A percentile compares a stretch with the other conserved stretches of the same genome.
These are phyloP conservation scores for Globodera ellingtonae DNA, from an alignment of 1,140 invertebrate genomes.

Conservation along the genomic window DNA sequence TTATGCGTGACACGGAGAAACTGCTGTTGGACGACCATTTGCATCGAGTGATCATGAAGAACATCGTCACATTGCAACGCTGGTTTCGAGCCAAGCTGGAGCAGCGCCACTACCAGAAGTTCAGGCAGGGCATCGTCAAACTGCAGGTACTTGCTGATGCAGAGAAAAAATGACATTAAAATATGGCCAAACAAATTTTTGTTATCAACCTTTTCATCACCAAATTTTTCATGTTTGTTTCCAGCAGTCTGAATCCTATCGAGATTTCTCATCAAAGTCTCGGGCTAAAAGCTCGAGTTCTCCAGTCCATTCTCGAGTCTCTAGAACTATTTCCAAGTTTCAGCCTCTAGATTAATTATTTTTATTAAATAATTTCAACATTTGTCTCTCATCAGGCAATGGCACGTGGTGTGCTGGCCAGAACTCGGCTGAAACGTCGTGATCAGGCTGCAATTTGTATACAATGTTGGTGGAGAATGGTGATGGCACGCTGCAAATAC, in stretches of 20 bases:
- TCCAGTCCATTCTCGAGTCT: too few species aligned
- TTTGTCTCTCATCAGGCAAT: conserved; percentile 57
- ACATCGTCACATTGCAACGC: conserved; percentile 85
- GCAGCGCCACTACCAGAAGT: conserved; percentile 75
- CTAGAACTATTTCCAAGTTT: too few species aligned
- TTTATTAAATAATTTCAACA: too few species aligned
- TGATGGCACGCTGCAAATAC: conserved; percentile 74
- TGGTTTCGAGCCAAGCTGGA: conserved; percentile 85
- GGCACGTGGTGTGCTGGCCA: conserved; percentile 66
- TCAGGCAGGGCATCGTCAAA: conserved; percentile 76
- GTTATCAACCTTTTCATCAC: too few species aligned
- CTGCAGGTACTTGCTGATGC: conserved; percentile 72
- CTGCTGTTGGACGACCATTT: conserved; percentile 84
- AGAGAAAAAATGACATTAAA: not conserved
- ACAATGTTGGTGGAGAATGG: conserved; percentile 77
- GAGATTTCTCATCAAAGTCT: too few species aligned
- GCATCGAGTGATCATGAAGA: conserved; percentile 83
- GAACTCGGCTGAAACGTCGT: conserved; percentile 64
- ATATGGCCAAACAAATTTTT: not conserved
- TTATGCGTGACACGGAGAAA: conserved; percentile 90
- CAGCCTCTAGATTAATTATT: too few species aligned
- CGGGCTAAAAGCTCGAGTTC: too few species aligned
- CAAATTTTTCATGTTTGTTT: too few species aligned
- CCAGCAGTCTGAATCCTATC: too few species aligned
- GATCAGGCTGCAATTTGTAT: conserved; percentile 75